Percentiles rank a stretch among this genome's conserved stretches.
Conservation (phyloP, 2,888 invertebrate genomes). For the Myopa testacea region DNA sequence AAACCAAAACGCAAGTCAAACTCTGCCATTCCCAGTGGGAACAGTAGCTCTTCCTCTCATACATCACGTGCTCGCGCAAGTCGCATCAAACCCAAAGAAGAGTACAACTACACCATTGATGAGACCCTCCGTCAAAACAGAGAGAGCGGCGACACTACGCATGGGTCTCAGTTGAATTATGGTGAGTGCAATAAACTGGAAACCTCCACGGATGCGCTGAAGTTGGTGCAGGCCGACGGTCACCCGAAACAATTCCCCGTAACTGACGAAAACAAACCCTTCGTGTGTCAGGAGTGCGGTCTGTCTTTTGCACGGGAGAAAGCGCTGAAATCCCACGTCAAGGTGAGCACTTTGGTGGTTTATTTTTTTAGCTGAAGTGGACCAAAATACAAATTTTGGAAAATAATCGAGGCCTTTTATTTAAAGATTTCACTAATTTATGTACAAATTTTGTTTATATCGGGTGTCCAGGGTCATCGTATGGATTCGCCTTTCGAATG, state of each 20-base stretch:
- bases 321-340: conserved; percentile 81
- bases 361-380: no score
- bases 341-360: conserved; percentile 63
- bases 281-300: conserved; percentile 82
- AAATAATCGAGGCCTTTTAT: no score
- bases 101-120: conserved; percentile 58
- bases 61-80: conserved; percentile 58
- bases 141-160: not conserved
- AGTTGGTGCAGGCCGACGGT: conserved; percentile 40
- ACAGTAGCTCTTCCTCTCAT: conserved; percentile 43
- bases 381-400: no score
- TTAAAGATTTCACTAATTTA: no score
- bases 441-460: not conserved
- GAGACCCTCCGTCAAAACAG: conserved; percentile 44
- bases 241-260: conserved; percentile 69
- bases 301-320: conserved; percentile 86
- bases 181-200: conserved; percentile 48
- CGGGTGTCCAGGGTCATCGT: conserved; percentile 77
- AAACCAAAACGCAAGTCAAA: conserved; percentile 50
- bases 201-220: conserved; percentile 44
- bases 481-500: conserved; percentile 86
- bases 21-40: conserved; percentile 40
- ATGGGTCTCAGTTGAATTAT: conserved; percentile 41
- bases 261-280: conserved; percentile 80
- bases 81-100: conserved; percentile 62